Evolutionary conservation across 2,888 invertebrate genomes (phyloP).

Genomic region (Limnephilus marmoratus): DNA sequence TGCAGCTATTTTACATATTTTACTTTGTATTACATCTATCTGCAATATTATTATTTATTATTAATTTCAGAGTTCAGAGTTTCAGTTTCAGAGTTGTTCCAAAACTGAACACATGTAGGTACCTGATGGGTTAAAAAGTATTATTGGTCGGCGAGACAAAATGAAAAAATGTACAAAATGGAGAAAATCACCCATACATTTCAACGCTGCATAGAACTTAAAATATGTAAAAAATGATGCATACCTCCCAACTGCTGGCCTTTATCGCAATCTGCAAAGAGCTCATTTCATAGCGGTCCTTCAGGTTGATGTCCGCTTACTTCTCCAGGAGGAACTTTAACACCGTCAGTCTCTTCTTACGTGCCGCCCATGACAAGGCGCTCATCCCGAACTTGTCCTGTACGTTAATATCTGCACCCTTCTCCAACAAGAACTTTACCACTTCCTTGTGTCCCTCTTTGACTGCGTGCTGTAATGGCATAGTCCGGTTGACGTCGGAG

Average conservation of each 20-base stretch:
- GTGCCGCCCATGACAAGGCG: slow-evolving; percentile 11
- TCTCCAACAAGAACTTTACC: neutral
- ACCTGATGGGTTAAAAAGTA: no score
- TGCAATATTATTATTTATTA: no score
- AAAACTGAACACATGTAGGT: no score
- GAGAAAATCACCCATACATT: no score
- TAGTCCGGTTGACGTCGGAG: neutral
- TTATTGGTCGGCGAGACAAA: no score
- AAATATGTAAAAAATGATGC: neutral
- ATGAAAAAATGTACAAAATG: no score
- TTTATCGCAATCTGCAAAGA: slow-evolving; percentile 9
- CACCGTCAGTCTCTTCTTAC: neutral
- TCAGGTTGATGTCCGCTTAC: neutral
- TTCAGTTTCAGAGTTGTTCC: no score
- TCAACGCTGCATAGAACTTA: no score
- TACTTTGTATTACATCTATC: no score
- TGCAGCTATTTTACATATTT: no score
- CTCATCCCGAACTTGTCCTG: slow-evolving; percentile 30
- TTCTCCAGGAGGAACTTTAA: neutral
- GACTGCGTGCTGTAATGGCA: slow-evolving; percentile 3
- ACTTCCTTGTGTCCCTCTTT: neutral
- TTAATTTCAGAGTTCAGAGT: no score
- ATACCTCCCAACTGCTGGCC: neutral
- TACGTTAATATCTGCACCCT: neutral
- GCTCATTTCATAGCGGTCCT: slow-evolving; percentile 27